Percentiles rank a stretch among this genome's conserved stretches.
Conservation (phyloP, 2,113 vertebrate species). For the Spheniscus mendiculus region DNA sequence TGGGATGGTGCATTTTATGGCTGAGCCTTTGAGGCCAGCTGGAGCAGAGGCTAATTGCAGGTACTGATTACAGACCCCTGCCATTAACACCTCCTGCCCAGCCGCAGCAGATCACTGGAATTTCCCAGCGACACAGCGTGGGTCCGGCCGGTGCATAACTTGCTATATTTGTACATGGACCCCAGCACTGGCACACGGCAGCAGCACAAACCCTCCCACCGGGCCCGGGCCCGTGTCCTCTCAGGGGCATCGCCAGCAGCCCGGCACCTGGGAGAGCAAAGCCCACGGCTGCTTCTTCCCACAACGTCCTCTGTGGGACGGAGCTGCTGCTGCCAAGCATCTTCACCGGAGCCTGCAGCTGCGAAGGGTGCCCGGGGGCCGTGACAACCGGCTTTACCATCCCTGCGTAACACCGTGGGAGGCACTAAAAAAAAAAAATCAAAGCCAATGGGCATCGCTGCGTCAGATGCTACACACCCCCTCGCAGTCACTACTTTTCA, state of each 20-base stretch:
- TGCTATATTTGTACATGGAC: not conserved
- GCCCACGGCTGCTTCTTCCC: fast-evolving
- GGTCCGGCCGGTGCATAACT: not conserved
- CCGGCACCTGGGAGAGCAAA: not conserved
- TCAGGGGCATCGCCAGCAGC: not conserved
- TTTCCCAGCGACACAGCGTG: not conserved
- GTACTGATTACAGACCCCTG: slow-evolving; percentile 21
- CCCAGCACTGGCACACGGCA: not conserved
- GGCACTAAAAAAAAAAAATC: not conserved
- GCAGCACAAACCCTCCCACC: not conserved
- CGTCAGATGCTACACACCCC: not conserved
- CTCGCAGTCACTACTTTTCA: not conserved
- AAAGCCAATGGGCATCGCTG: not conserved
- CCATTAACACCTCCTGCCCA: not conserved
- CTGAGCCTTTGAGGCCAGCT: not conserved
- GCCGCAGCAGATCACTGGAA: not conserved
- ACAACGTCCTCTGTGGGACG: fast-evolving
- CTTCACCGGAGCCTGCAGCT: fast-evolving
- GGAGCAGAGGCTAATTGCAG: slow-evolving; percentile 35
- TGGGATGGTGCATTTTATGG: not conserved
- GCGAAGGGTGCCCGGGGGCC: fast-evolving
- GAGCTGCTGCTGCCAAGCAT: not conserved
- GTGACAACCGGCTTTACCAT: fast-evolving
- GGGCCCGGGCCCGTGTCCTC: not conserved
- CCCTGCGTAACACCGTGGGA: not conserved